Evolutionary conservation across 2,797 vertebrate species (phyloP), one percentile per base, ranked within the genome.

Genomic region (Neomorphus geoffroyi): DNA sequence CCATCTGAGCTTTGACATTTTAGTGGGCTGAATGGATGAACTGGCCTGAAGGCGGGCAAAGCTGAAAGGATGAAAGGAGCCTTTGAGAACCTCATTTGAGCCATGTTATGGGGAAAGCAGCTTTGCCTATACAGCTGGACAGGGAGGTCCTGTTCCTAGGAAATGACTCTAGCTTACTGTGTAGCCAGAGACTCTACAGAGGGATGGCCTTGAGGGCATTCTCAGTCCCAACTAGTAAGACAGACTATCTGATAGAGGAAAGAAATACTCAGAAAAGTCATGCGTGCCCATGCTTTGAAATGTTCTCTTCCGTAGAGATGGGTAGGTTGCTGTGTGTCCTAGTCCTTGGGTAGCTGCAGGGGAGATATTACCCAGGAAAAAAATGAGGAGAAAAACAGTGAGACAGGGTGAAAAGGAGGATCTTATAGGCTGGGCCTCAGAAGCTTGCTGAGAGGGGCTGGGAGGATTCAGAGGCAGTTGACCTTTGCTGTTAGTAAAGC

Each of bases 1-100:
- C 48, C 58, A 4, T 88, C 90, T 71, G 84, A 96, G 94, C 93
- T 86, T 87, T 96, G 96, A 94, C 93, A 96, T 97, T 97, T 96
- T 71, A 81, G 64, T 91, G 91, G 72, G 66, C 78, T 93, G 90
- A 95, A 93, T 65, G 87, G 93, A 69, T 78, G 73, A 87, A 90
- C 60, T 82, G 60, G 80, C 73, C 77, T 75, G 37, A 91, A 92
- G 91, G 91, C 62, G 11, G 60, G 70, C 88, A 94, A 66, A 84
- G 74, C 75, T 69, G 72, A 65, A 66, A 85, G 66, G 74, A 75
- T 97, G 93, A 97, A 96, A 96, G 81, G 80, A 73, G 57, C 65
- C 88, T 95, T 97, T 97, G 83, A 96, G 69, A 79, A 83, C 82
- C 57, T 71, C 37, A 12, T 78, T 94, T 91, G 75, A 83, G 57